Evolutionary conservation across 2,888 invertebrate species (phyloP), one percentile per base, ranked within the genome.

Genomic region (Ditylenchus weischeri): DNA sequence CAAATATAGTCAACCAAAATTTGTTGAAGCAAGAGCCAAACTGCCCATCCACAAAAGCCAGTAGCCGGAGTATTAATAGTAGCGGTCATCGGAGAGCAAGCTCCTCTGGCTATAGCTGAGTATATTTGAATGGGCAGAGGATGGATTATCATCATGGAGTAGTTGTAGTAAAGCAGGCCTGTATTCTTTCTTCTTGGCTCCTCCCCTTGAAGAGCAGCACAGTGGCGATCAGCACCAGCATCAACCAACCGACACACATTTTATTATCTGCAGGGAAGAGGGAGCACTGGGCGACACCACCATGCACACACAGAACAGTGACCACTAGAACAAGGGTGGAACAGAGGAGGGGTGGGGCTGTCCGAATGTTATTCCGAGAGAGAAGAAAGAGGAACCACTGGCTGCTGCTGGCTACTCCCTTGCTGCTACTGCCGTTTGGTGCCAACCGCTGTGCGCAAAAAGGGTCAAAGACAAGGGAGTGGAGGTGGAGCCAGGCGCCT

Each of bases 211-310:
- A 43, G 29, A 29, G 29, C 29, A 29, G 43, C 43, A 54, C 54
- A 54, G 54, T 54, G 54, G 54, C 54, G 54, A 54, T 54, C 54
- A 54, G 15, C 29, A 29, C 11, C 54, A 54, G 15, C 29, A 21
- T n/a, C 54, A 29, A 18, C 54, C 54, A 29, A 54, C 54, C 54
- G 23, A 54, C 54, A 54, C 21, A 54, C 54, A 29, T 29, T 54
- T 29, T 54, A 21, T 54, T 29, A 29, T 54, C 29, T 29, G 29
- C 15, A 54, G n/a, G 10, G n/a, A 13, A 13, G 7, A 54, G n/a
- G 54, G 54, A 54, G 43, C 43, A 43, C 29, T 54, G 54, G n/a
- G 54, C 54, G 54, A 54, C 54, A 54, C 54, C 54, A 54, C 11
- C 54, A 54, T 54, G 54, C 54, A 54, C 43, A 43, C 15, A 43